Percentiles rank a stretch among this genome's conserved stretches.
These are phyloP conservation scores for Lucilia sericata DNA, from an alignment of 1,140 invertebrate genomes.

Conservation along the genomic window DNA sequence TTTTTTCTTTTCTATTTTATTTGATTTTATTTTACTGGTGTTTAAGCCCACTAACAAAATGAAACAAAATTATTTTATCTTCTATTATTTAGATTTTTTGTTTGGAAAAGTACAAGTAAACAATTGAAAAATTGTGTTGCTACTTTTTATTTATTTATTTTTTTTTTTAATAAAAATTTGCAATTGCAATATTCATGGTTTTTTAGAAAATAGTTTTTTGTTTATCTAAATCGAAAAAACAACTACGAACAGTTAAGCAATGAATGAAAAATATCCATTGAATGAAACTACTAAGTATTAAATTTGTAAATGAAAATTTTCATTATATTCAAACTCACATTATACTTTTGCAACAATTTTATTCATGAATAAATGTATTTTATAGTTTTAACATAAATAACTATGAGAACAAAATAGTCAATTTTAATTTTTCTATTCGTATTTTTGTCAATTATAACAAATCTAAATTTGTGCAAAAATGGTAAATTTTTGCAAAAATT, in stretches of 20 bases:
- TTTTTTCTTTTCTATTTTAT: background rate
- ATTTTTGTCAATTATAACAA: too few species aligned
- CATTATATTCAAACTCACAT: too few species aligned
- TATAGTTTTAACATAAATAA: too few species aligned
- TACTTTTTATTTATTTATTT: background rate
- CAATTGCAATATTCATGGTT: background rate
- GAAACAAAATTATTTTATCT: constrained; percentile 3
- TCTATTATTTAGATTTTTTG: constrained; percentile 17
- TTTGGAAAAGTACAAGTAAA: background rate
- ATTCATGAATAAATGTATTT: too few species aligned
- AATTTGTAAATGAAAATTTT: background rate
- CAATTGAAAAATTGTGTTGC: background rate
- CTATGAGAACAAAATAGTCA: too few species aligned
- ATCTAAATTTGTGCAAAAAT: background rate
- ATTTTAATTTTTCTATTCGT: too few species aligned
- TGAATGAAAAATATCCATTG: background rate
- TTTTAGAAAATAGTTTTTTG: background rate
- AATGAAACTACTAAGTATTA: background rate
- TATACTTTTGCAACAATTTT: too few species aligned
- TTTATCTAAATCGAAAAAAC: background rate
- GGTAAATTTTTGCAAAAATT: background rate
- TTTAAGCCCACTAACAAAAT: constrained; percentile 1
- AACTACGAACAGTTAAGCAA: background rate
- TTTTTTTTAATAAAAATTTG: background rate
- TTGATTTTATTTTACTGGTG: constrained; percentile 9